Conservation (phyloP, 2,113 vertebrate genomes). For the Bettongia penicillata region DNA sequence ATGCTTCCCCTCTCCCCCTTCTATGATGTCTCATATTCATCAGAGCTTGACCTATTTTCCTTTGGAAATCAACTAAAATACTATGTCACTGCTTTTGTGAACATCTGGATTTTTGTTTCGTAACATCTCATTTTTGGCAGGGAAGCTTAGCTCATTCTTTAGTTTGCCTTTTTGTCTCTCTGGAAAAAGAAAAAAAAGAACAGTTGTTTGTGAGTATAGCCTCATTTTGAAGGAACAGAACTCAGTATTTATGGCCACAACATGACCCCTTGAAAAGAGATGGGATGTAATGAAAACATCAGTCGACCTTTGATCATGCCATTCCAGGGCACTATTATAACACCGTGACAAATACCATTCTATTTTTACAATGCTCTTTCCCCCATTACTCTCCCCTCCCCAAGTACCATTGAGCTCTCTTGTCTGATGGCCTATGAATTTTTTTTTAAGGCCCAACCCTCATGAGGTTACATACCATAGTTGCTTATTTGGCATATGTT, state of each 20-base stretch:
- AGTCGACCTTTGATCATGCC: neutral
- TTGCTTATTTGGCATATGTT: slow-evolving; percentile 3
- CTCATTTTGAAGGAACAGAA: neutral
- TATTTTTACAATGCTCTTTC: neutral
- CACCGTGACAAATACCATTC: neutral
- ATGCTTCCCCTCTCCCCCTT: neutral
- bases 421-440: neutral
- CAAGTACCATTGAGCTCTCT: neutral
- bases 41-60: neutral
- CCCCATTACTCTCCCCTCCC: neutral
- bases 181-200: neutral
- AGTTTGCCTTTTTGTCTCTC: neutral
- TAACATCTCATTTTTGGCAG: neutral
- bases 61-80: neutral
- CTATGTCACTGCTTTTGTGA: neutral
- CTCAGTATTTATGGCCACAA: neutral
- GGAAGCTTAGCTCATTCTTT: neutral
- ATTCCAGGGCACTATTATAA: neutral
- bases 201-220: neutral
- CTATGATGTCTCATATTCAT: neutral
- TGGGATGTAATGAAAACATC: neutral
- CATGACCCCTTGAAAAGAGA: neutral
- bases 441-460: slow-evolving; percentile 20
- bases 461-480: neutral
- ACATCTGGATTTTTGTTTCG: slow-evolving; percentile 1